Conservation (phyloP, 2,888 invertebrate species). For the Acrobasis suavella region DNA sequence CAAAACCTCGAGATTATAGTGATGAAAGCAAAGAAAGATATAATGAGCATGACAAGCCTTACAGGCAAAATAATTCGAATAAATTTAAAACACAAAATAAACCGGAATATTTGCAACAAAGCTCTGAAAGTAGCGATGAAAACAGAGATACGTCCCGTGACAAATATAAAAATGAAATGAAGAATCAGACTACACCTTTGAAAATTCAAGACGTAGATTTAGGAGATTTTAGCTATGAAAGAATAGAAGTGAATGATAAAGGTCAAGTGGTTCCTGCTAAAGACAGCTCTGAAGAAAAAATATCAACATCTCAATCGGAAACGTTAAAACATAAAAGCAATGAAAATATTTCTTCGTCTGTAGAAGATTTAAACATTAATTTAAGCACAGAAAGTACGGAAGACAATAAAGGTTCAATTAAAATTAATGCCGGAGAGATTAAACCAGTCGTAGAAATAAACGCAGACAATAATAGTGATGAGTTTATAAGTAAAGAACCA, state of each 20-base stretch:
- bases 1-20: conserved; percentile 5
- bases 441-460: conserved; percentile 72
- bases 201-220: conserved; percentile 54
- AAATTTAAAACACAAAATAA: conserved; percentile 7
- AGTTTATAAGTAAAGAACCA: conserved; percentile 40
- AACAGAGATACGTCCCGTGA: conserved; percentile 21
- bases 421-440: conserved; percentile 65
- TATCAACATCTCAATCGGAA: conserved; percentile 34
- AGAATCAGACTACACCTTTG: conserved; percentile 30
- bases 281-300: conserved; percentile 41
- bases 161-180: conserved; percentile 23
- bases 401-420: conserved; percentile 42
- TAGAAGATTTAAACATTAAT: conserved; percentile 32
- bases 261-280: conserved; percentile 47
- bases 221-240: conserved; percentile 58
- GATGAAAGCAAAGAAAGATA: conserved; percentile 21
- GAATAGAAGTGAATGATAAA: conserved; percentile 50
- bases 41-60: conserved; percentile 16
- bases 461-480: conserved; percentile 49
- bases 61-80: conserved; percentile 12
- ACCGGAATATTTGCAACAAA: conserved; percentile 16
- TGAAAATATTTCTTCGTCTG: conserved; percentile 33
- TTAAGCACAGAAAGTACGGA: conserved; percentile 36
- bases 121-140: conserved; percentile 36
- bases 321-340: conserved; percentile 28